Base-by-base conservation (phyloP, 2,113 vertebrate genomes). In the Oreochromis tanganicae region DNA sequence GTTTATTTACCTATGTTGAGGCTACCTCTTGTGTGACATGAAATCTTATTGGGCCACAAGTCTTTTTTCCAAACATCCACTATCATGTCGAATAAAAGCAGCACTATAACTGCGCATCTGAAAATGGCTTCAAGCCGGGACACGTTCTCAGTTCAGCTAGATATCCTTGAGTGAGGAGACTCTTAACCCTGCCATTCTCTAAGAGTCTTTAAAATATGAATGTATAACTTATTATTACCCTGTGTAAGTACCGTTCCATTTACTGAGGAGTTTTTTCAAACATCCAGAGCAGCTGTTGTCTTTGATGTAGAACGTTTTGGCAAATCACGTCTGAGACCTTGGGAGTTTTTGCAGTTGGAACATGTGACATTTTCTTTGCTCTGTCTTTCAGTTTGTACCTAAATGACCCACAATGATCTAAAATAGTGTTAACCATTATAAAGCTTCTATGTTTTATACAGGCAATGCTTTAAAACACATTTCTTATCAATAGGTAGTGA, bases 321-420 rank as follows among this genome's bases (percentile, higher is more conserved):
- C 19, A 63, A 84, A 87, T 88, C 52, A 84, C 6, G 6, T 27
- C 61, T 82, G 84, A 91, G 90, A 91, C 81, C 85, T 54, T 32
- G 83, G 34, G 91, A 92, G 79, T 86, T 95, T 94, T 84, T 89
- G 87, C 86, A 93, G 88, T 91, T 93, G 89, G 80, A 91, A 82
- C 83, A 71, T 46, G 56, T 59, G 79, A 83, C 75, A 81, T 50
- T 84, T 78, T 84, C 16, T 78, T 78, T n/a, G 73, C 73, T 78
- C 27, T 11, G 21, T 27, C 41, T 52, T 32, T 34, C 75, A 84
- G 50, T 32, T 87, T 86, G 36, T 14, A 85, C 82, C 29, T 36
- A 81, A 78, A 43, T 89, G 82, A 85, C 32, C 24, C 55, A 56
- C 19, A 80, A 19, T 85, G 84, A 80, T 88, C 90, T 84, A 61